Percentiles rank a stretch among this genome's conserved stretches.
Conservation (phyloP, 2,888 invertebrate species). For the Idaea biselata region DNA sequence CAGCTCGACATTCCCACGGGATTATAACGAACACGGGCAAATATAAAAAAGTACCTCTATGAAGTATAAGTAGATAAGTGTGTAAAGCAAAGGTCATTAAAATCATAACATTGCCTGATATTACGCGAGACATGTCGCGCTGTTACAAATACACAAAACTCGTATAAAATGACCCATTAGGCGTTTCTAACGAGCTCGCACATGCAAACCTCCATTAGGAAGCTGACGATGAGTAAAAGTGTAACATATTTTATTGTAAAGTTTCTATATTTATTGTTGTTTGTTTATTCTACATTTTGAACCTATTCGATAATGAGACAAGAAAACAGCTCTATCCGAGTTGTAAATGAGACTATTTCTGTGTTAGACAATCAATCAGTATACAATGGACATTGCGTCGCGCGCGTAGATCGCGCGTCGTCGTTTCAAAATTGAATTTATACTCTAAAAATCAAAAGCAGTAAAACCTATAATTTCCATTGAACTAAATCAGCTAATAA, state of each 20-base stretch:
- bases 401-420: no score
- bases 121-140: slow-evolving; percentile 34
- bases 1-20: no score
- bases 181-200: slow-evolving; percentile 42
- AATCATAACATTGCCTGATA: slow-evolving; percentile 44
- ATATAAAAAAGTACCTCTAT: neutral
- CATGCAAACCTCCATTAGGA: slow-evolving; percentile 43
- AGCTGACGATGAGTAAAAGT: slow-evolving; percentile 24
- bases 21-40: slow-evolving; percentile 1
- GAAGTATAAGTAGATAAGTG: neutral
- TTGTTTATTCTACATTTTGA: neutral
- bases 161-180: slow-evolving; percentile 56
- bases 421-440: no score
- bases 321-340: neutral
- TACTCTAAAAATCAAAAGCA: no score
- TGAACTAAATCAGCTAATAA: no score
- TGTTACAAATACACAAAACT: slow-evolving; percentile 44
- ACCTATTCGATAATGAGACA: neutral
- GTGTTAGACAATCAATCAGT: no score
- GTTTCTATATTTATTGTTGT: neutral
- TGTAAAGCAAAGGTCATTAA: slow-evolving; percentile 49
- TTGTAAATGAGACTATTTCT: neutral
- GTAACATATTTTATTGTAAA: neutral
- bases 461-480: no score
- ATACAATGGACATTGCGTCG: no score